Conservation (phyloP, 1,140 invertebrate species). For the Oryctes rhinoceros region DNA sequence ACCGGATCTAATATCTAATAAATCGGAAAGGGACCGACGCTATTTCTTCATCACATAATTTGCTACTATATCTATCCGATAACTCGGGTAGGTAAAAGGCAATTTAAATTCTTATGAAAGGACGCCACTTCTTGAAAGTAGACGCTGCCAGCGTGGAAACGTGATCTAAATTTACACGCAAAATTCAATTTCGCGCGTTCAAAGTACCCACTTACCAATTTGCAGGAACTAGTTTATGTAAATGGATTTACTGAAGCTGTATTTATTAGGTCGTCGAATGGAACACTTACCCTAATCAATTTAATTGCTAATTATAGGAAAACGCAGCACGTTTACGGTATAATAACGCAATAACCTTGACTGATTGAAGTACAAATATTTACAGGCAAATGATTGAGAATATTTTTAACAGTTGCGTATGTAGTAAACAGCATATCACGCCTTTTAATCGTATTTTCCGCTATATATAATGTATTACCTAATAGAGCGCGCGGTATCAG, state of each 20-base stretch:
- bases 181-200: conserved; percentile 11
- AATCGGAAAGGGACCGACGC: too few relatives aligned
- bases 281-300: conserved; percentile 37
- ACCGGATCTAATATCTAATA: too few relatives aligned
- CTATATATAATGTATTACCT: neutral
- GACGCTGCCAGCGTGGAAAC: neutral
- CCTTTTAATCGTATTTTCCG: neutral
- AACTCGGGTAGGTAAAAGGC: neutral
- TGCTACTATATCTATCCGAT: too few relatives aligned
- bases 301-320: conserved; percentile 40
- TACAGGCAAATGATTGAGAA: conserved; percentile 36
- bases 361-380: conserved; percentile 41
- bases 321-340: conserved; percentile 1
- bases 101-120: neutral
- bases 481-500: too few relatives aligned
- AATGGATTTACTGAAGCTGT: neutral
- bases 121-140: neutral
- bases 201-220: conserved; percentile 17
- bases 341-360: conserved; percentile 37
- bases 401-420: conserved; percentile 34
- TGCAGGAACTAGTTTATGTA: neutral
- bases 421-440: conserved; percentile 3
- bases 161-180: conserved; percentile 22
- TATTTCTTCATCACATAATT: too few relatives aligned
- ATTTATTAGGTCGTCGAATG: conserved; percentile 23